Evolutionary conservation across 2,113 vertebrate genomes (phyloP).

Genomic region (Narcine bancroftii): DNA sequence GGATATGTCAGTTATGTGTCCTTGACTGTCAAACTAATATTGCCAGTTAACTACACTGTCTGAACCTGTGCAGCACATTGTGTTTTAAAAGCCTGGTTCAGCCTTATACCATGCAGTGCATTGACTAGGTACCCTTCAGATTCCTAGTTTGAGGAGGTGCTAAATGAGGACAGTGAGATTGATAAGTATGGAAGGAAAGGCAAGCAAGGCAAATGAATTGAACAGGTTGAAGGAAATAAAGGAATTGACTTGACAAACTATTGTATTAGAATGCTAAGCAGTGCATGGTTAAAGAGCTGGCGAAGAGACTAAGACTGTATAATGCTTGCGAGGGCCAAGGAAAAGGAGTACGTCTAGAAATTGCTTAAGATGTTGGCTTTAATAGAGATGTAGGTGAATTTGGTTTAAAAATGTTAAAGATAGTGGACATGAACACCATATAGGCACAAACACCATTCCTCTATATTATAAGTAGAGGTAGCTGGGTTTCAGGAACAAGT

Average conservation of each 20-base stretch:
- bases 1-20: neutral
- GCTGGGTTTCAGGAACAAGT: neutral
- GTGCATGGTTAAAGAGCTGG: neutral
- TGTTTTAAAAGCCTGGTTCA: neutral
- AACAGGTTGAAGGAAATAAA: slow-evolving; percentile 11
- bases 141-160: neutral
- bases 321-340: neutral
- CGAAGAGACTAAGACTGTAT: neutral
- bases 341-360: neutral
- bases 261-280: neutral
- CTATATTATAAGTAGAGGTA: neutral
- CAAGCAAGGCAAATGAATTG: slow-evolving; percentile 5
- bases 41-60: neutral
- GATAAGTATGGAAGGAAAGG: slow-evolving; percentile 2
- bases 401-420: neutral
- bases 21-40: neutral
- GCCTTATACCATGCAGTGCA: neutral
- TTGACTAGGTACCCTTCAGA: neutral
- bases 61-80: neutral
- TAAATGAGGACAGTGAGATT: slow-evolving; percentile 15
- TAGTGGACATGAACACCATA: neutral
- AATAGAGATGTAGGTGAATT: neutral
- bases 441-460: neutral
- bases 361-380: neutral
- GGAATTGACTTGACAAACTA: slow-evolving; percentile 6